These are phyloP conservation scores for Macrostomum cliftonense DNA, from an alignment of 2,888 invertebrate species.

Conservation along the genomic window DNA sequence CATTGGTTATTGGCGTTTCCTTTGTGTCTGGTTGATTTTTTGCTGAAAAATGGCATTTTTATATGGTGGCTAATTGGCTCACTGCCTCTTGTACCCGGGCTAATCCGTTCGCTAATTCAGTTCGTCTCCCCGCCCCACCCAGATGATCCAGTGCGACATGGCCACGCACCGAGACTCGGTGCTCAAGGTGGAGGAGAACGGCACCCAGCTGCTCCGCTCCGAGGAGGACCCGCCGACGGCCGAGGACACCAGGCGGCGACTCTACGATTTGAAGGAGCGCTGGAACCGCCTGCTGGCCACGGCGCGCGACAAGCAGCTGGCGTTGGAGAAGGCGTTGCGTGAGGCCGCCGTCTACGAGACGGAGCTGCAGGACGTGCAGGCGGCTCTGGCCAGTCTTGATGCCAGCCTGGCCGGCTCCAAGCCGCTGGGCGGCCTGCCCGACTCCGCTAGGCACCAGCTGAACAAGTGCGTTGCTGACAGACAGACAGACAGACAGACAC, in stretches of 20 bases:
- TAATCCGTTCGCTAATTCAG: too few species aligned
- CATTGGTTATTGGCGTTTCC: too few species aligned
- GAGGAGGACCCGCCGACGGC: not conserved
- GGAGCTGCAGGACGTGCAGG: conserved; percentile 76
- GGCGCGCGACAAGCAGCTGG: conserved; percentile 54
- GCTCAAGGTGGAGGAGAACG: conserved; percentile 2
- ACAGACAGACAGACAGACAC: too few species aligned
- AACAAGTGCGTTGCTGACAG: conserved; percentile 58
- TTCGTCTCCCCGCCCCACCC: not conserved
- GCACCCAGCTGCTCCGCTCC: not conserved
- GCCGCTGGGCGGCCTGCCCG: conserved; percentile 89
- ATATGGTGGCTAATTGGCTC: too few species aligned
- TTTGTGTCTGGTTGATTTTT: too few species aligned
- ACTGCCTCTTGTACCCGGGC: too few species aligned
- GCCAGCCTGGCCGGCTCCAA: conserved; percentile 76
- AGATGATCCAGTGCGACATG: conserved; percentile 4
- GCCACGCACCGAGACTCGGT: conserved; percentile 1
- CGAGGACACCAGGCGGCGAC: conserved; percentile 66
- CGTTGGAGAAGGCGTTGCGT: conserved; percentile 69
- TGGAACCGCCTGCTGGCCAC: conserved; percentile 62
- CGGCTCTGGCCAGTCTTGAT: conserved; percentile 85
- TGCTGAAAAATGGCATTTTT: too few species aligned
- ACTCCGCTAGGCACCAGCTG: conserved; percentile 86
- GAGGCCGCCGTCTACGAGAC: conserved; percentile 79
- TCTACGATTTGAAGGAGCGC: conserved; percentile 64